A percentile compares a stretch with the other conserved stretches of the same genome.
These are phyloP conservation scores for Cydia amplana DNA, from an alignment of 1,140 invertebrate genomes.

Conservation along the genomic window DNA sequence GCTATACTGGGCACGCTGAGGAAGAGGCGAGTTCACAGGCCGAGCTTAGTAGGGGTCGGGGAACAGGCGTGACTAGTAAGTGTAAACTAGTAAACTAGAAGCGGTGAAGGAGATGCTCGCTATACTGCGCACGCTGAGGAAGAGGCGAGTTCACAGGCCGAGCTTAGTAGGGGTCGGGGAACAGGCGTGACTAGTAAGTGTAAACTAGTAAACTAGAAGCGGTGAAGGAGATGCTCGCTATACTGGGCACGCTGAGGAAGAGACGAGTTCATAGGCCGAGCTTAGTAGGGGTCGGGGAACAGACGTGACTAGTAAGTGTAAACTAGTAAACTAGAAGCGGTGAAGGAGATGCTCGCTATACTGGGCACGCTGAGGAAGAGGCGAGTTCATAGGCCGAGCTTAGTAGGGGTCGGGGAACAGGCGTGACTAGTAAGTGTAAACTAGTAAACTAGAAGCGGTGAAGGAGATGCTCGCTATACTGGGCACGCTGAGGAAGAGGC, in stretches of 20 bases:
- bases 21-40: conserved; percentile 72
- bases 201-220: conserved; percentile 83
- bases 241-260: conserved; percentile 84
- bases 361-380: conserved; percentile 84
- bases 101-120: conserved; percentile 87
- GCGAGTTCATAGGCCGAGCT: conserved; percentile 54
- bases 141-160: conserved; percentile 70
- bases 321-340: conserved; percentile 84
- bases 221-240: conserved; percentile 86
- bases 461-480: conserved; percentile 87
- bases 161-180: conserved; percentile 38
- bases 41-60: conserved; percentile 39
- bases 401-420: conserved; percentile 35
- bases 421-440: not conserved
- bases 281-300: conserved; percentile 35
- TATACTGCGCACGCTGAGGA: conserved; percentile 84
- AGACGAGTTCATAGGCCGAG: conserved; percentile 63
- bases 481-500: conserved; percentile 83
- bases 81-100: conserved; percentile 79
- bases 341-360: conserved; percentile 86
- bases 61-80: not conserved
- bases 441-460: conserved; percentile 84
- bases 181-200: not conserved
- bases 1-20: conserved; percentile 85
- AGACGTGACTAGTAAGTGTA: not conserved